Conservation (phyloP, 2,888 invertebrate species). For the Morpho achilles region DNA sequence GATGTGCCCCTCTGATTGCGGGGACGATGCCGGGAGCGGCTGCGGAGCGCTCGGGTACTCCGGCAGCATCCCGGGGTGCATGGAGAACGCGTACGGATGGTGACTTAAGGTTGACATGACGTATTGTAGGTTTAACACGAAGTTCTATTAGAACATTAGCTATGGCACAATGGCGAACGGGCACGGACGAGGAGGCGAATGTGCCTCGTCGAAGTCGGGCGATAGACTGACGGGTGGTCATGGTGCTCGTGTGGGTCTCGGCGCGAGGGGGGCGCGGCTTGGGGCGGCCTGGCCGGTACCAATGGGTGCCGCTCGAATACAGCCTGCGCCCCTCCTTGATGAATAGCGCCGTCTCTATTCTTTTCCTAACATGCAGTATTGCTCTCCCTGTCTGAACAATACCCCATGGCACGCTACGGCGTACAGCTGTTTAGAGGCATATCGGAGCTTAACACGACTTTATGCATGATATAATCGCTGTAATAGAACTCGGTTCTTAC, state of each 20-base stretch:
- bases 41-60: conserved; percentile 66
- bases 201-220: conserved; percentile 69
- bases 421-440: conserved; percentile 68
- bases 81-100: conserved; percentile 75
- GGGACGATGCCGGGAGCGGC: conserved; percentile 67
- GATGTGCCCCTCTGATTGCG: conserved; percentile 86
- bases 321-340: conserved; percentile 66
- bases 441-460: conserved; percentile 49
- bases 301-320: conserved; percentile 47
- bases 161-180: conserved; percentile 65
- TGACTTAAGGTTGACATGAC: conserved; percentile 73
- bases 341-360: conserved; percentile 39
- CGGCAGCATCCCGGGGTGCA: conserved; percentile 72
- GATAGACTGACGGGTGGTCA: conserved; percentile 62
- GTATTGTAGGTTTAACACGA: conserved; percentile 38
- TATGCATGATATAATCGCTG: conserved; percentile 60
- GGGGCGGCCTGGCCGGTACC: conserved; percentile 52
- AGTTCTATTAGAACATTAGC: conserved; percentile 55
- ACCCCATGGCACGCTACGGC: conserved; percentile 49
- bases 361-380: conserved; percentile 34
- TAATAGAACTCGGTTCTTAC: conserved; percentile 38
- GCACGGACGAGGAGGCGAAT: conserved; percentile 57
- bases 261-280: conserved; percentile 56
- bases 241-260: conserved; percentile 51
- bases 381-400: conserved; percentile 49